Evolutionary conservation across 2,113 vertebrate species (phyloP).

Genomic region (Aptenodytes forsteri): DNA sequence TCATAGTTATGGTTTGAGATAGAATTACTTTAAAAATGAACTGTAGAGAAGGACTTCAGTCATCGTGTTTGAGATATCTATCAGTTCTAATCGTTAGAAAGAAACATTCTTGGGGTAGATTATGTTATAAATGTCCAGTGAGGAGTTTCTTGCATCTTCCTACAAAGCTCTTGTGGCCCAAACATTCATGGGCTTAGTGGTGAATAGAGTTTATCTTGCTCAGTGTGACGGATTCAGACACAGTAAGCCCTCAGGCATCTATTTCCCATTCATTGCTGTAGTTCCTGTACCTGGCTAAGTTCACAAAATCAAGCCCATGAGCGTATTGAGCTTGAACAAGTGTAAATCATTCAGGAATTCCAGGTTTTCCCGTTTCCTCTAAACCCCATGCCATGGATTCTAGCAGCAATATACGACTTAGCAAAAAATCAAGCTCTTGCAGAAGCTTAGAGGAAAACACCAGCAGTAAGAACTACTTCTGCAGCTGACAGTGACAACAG

Average conservation of each 20-base stretch:
- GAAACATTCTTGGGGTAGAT: background rate
- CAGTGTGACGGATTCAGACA: background rate
- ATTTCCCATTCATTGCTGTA: background rate
- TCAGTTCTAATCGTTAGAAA: background rate
- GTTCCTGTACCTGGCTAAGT: background rate
- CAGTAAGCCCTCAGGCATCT: background rate
- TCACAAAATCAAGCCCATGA: background rate
- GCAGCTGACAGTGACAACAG: background rate
- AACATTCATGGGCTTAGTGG: background rate
- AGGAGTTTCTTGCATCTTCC: background rate
- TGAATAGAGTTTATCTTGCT: background rate
- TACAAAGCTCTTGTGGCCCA: background rate
- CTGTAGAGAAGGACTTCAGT: background rate
- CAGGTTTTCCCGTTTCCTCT: background rate
- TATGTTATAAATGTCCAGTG: background rate
- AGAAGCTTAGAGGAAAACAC: background rate
- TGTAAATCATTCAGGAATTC: background rate
- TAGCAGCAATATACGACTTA: background rate
- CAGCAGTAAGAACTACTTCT: background rate
- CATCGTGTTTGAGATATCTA: background rate
- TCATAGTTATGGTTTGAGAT: accelerated
- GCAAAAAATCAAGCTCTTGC: background rate
- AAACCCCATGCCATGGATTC: background rate
- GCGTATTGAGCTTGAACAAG: background rate
- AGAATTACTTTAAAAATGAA: background rate